A percentile compares a stretch with the other conserved stretches of the same genome.
These are phyloP conservation scores for Therioaphis trifolii DNA, from an alignment of 2,888 invertebrate species.

Conservation along the genomic window DNA sequence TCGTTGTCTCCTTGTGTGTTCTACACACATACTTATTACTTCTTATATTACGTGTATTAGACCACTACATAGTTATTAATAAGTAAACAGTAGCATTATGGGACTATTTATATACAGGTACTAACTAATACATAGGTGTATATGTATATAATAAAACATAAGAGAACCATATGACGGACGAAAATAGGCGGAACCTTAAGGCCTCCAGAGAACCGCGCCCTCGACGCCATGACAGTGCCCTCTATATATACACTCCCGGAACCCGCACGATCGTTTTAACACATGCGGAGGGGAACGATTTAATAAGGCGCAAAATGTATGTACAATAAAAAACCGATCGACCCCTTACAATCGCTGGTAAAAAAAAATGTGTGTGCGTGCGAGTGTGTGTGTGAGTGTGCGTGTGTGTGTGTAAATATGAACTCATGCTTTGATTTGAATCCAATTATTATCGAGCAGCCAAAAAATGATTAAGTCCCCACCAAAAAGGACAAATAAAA, in stretches of 20 bases:
- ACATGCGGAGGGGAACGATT: conserved; percentile 42
- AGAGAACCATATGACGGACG: conserved; percentile 28
- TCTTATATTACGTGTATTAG: not conserved
- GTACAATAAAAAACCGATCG: conserved; percentile 56
- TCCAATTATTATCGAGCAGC: conserved; percentile 44
- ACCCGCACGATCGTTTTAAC: conserved; percentile 56
- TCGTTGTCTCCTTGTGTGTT: conserved; percentile 32
- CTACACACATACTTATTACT: not conserved
- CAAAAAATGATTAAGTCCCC: conserved; percentile 10
- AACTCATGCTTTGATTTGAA: conserved; percentile 40
- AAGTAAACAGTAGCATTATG: conserved; percentile 52
- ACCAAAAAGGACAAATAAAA: not conserved
- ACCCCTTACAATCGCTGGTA: conserved; percentile 35
- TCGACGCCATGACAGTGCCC: conserved; percentile 60
- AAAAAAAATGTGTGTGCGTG: not conserved
- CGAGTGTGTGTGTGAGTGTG: not conserved
- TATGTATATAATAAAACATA: conserved; percentile 8
- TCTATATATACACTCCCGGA: conserved; percentile 10
- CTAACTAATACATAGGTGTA: not conserved
- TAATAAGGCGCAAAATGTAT: conserved; percentile 57
- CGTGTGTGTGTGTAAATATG: not conserved
- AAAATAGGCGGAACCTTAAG: conserved; percentile 60
- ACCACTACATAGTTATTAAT: conserved; percentile 29
- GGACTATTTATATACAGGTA: not conserved
- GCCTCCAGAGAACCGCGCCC: conserved; percentile 48